phyloP scores from a whole-genome alignment of 2,113 vertebrate genomes.

The Ptychochromis oligacanthus region DNA sequence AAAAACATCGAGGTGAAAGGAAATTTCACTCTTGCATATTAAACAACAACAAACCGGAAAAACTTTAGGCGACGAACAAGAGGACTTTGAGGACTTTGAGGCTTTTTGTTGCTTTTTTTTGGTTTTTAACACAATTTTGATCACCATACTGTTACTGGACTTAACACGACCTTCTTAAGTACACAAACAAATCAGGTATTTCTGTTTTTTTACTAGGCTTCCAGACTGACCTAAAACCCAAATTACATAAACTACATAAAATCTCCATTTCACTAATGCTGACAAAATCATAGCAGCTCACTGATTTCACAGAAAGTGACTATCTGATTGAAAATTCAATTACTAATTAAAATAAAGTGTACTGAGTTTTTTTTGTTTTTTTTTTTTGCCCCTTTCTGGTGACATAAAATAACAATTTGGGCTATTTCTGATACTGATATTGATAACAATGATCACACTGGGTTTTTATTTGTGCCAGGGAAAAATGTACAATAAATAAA shows the following conservation, averaged over 20 bases:
- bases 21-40: not conserved
- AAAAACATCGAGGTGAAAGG: not conserved
- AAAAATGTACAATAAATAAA: not conserved
- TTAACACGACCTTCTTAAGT: not conserved
- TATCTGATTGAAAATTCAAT: not conserved
- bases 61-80: not conserved
- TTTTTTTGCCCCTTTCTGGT: not conserved
- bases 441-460: not conserved
- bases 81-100: no score
- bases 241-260: not conserved
- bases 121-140: not conserved
- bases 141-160: no score
- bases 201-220: rapidly evolving
- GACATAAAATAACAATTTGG: not conserved
- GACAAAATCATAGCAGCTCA: not conserved
- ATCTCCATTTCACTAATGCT: not conserved
- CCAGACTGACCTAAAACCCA: not conserved
- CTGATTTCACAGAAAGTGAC: not conserved
- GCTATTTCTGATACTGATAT: not conserved
- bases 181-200: not conserved
- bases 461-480: not conserved
- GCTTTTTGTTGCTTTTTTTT: not conserved
- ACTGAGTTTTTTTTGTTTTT: no score
- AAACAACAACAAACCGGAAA: not conserved
- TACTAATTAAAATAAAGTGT: not conserved